These are phyloP conservation scores for Thymelicus sylvestris DNA, from an alignment of 2,888 invertebrate genomes.

Conservation along the genomic window DNA sequence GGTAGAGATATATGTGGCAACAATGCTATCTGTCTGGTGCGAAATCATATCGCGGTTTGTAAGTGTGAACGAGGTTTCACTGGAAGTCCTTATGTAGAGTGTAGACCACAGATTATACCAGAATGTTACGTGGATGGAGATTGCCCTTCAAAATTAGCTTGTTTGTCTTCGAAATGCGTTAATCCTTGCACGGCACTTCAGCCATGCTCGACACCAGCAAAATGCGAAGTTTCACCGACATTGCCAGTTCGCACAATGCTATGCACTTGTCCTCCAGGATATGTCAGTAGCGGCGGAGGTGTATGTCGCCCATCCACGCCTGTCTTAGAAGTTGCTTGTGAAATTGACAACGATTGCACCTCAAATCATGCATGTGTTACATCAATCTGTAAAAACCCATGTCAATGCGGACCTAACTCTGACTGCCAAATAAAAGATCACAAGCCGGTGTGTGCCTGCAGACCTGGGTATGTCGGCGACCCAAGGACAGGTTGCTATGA, in stretches of 20 bases:
- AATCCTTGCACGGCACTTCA: conserved; percentile 91
- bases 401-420: conserved; percentile 93
- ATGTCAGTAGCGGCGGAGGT: conserved; percentile 93
- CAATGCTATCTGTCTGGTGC: conserved; percentile 91
- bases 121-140: conserved; percentile 93
- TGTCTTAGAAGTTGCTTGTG: conserved; percentile 87
- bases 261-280: conserved; percentile 95
- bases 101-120: conserved; percentile 88
- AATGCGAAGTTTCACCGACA: conserved; percentile 92
- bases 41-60: conserved; percentile 93
- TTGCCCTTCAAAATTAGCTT: conserved; percentile 91
- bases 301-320: conserved; percentile 90
- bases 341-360: conserved; percentile 91
- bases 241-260: conserved; percentile 94
- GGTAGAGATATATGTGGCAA: conserved; percentile 91
- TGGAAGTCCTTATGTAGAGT: conserved; percentile 93
- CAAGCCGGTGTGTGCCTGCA: conserved; percentile 94
- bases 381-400: conserved; percentile 92
- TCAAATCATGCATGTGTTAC: conserved; percentile 91
- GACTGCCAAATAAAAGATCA: conserved; percentile 94
- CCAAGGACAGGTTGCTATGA: conserved; percentile 92
- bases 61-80: conserved; percentile 90
- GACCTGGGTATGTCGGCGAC: conserved; percentile 93
- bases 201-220: conserved; percentile 92
- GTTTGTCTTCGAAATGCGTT: conserved; percentile 92